Conservation (phyloP, 2,113 vertebrate genomes). For the Myiozetetes cayanensis region DNA sequence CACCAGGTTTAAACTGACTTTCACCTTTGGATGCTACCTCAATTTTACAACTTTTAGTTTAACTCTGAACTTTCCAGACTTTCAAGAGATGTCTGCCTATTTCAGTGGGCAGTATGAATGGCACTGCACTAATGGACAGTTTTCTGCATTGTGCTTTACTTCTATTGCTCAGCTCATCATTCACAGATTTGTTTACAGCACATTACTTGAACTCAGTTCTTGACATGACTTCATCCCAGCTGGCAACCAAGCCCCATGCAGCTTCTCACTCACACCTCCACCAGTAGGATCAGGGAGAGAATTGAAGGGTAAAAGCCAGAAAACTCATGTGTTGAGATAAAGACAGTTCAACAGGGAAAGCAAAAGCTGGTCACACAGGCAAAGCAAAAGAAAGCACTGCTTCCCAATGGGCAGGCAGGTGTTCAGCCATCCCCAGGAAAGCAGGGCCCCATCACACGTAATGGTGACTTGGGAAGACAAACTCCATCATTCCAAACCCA, state of each 20-base stretch:
- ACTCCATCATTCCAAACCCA: neutral
- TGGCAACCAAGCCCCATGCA: neutral
- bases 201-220: neutral
- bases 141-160: neutral
- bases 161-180: neutral
- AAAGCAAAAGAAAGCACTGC: neutral
- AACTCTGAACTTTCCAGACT: neutral
- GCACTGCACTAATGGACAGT: neutral
- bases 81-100: neutral
- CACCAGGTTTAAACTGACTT: neutral
- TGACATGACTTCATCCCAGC: neutral
- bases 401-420: neutral
- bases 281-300: neutral
- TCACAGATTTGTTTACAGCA: neutral
- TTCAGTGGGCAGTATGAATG: neutral
- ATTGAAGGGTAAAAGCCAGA: neutral
- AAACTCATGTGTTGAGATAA: neutral
- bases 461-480: neutral
- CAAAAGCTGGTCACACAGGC: neutral
- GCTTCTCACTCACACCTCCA: neutral
- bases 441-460: too few relatives aligned
- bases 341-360: neutral
- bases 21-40: neutral
- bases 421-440: neutral
- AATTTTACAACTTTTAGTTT: neutral